Evolutionary conservation across 1,140 invertebrate genomes (phyloP).

Genomic region (Thaumetopoea pityocampa): DNA sequence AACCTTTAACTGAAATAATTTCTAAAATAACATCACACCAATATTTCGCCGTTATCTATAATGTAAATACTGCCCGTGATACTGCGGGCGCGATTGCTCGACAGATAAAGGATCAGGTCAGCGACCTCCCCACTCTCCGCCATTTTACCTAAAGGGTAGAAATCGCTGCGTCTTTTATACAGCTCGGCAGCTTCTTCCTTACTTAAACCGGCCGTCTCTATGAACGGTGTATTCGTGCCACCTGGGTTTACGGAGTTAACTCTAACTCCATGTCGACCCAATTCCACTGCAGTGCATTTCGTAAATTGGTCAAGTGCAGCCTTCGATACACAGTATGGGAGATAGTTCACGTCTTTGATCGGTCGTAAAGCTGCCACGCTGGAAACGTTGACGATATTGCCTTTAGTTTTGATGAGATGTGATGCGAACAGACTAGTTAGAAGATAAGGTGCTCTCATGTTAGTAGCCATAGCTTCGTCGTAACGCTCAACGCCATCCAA

Average conservation of each 20-base stretch:
- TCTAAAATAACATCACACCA: conserved; percentile 32
- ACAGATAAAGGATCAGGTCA: conserved; percentile 87
- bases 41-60: conserved; percentile 87
- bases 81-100: conserved; percentile 86
- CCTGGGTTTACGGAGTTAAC: conserved; percentile 87
- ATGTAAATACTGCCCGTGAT: conserved; percentile 87
- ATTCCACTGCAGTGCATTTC: conserved; percentile 80
- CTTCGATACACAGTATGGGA: conserved; percentile 87
- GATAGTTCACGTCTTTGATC: conserved; percentile 74
- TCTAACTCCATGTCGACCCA: conserved; percentile 80
- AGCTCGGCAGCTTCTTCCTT: conserved; percentile 26
- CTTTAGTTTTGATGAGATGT: conserved; percentile 81
- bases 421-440: conserved; percentile 85
- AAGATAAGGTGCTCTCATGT: conserved; percentile 83
- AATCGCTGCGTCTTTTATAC: conserved; percentile 22
- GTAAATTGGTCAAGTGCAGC: conserved; percentile 88
- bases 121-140: conserved; percentile 83
- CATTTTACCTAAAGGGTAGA: conserved; percentile 48
- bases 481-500: conserved; percentile 81
- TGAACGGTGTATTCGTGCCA: conserved; percentile 82
- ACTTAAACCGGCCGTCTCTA: conserved; percentile 47
- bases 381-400: conserved; percentile 88
- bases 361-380: conserved; percentile 84
- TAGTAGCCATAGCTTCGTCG: conserved; percentile 82
- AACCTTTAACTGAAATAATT: no score